phyloP scores from a whole-genome alignment of 2,113 vertebrate genomes.

The Clarias macrocephalus region DNA sequence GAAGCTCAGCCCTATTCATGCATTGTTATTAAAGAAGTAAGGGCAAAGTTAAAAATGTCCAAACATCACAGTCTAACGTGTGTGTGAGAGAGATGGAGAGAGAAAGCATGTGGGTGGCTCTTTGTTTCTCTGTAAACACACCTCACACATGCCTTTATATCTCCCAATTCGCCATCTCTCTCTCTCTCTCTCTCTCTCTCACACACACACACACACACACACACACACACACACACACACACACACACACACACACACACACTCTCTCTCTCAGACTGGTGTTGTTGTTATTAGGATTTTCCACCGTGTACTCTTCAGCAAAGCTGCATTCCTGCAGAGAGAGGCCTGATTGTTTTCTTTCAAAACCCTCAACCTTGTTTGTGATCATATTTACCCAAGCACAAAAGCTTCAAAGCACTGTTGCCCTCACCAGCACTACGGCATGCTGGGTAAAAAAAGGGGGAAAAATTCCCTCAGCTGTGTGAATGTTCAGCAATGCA shows the following conservation, averaged over 20 bases:
- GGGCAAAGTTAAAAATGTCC: not conserved
- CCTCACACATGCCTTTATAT: slow-evolving; percentile 29
- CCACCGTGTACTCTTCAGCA: slow-evolving; percentile 2
- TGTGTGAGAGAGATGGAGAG: not conserved
- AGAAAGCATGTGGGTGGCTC: not conserved
- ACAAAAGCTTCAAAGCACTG: slow-evolving; percentile 34
- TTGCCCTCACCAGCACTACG: not conserved
- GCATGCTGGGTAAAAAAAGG: slow-evolving; percentile 26
- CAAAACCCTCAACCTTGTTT: slow-evolving; percentile 15
- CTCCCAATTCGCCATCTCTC: slow-evolving; percentile 4
- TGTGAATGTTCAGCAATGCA: not conserved
- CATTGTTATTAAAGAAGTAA: not conserved
- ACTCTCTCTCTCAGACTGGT: not conserved
- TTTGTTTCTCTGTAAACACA: slow-evolving; percentile 34
- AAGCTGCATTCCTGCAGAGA: not conserved
- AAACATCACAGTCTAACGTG: not conserved
- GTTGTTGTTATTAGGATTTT: not conserved
- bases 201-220: too few species aligned
- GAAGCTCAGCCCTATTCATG: not conserved
- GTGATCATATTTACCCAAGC: slow-evolving; percentile 30
- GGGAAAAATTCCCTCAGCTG: not conserved
- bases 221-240: too few species aligned
- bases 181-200: not conserved
- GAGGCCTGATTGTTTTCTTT: slow-evolving; percentile 25
- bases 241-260: too few species aligned